These are phyloP conservation scores for Mormyrus proboscirostris DNA, from an alignment of 2,797 vertebrate species.

Conservation along the genomic window DNA sequence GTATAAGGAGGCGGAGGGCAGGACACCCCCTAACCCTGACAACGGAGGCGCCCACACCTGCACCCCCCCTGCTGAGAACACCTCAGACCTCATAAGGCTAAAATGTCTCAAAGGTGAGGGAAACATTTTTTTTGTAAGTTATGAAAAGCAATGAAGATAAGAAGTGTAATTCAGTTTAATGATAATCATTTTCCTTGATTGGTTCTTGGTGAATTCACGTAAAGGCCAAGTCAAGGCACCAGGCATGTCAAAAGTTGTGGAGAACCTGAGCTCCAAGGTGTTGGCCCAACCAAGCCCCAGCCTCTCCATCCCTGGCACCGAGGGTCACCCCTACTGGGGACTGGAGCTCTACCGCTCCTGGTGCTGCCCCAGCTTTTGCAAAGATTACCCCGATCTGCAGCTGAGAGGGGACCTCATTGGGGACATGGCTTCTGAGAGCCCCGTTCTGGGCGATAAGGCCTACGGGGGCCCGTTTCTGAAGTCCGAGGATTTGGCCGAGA, in stretches of 20 bases:
- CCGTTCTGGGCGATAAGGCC: conserved; percentile 8
- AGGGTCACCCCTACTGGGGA: conserved; percentile 10
- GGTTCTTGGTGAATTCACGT: neutral
- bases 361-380: conserved; percentile 55
- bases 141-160: neutral
- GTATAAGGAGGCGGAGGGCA: conserved; percentile 41
- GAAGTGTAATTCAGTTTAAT: neutral
- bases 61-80: conserved; percentile 37
- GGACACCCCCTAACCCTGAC: neutral
- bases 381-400: conserved; percentile 61
- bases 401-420: conserved; percentile 55
- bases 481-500: conserved; percentile 41
- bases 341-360: conserved; percentile 59
- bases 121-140: neutral
- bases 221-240: conserved; percentile 10
- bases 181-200: neutral
- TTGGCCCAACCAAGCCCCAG: conserved; percentile 35
- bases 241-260: neutral
- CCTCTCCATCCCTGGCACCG: conserved; percentile 40
- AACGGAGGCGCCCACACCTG: conserved; percentile 3
- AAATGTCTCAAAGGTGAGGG: conserved; percentile 28
- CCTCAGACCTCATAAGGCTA: neutral
- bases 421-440: conserved; percentile 35
- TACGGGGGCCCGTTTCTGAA: conserved; percentile 44
- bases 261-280: neutral